Conservation (phyloP, 2,888 invertebrate species). For the Thecocarcelia acutangulata region DNA sequence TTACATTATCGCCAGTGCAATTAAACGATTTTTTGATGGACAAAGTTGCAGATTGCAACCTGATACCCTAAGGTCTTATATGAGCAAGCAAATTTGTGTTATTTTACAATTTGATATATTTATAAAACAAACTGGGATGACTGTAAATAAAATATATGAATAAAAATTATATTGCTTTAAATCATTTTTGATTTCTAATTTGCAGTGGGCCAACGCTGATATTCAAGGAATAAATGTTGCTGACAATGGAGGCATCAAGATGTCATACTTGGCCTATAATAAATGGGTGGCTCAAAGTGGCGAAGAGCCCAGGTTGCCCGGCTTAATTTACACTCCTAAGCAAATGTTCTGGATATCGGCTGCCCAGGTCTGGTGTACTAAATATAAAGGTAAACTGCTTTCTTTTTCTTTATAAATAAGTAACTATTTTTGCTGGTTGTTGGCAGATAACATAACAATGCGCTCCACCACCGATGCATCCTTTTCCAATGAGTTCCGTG, state of each 20-base stretch:
- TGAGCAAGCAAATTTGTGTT: constrained; percentile 94
- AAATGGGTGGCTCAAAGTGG: constrained; percentile 87
- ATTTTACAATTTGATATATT: constrained; percentile 97
- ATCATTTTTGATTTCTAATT: too few relatives aligned
- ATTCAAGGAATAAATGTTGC: constrained; percentile 98
- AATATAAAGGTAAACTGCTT: constrained; percentile 84
- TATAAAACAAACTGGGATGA: constrained; percentile 87
- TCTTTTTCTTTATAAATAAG: not conserved
- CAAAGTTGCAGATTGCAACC: constrained; percentile 96
- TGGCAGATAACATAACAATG: constrained; percentile 86
- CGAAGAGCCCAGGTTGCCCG: constrained; percentile 87
- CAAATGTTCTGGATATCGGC: constrained; percentile 93
- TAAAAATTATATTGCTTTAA: too few relatives aligned
- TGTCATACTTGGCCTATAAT: constrained; percentile 92
- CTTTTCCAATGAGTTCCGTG: constrained; percentile 90
- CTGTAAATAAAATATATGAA: too few relatives aligned
- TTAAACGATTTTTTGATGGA: constrained; percentile 94
- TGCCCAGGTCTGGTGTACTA: constrained; percentile 94
- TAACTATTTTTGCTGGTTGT: not conserved
- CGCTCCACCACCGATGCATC: constrained; percentile 91
- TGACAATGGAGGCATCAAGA: constrained; percentile 96
- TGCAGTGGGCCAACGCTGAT: constrained; percentile 92
- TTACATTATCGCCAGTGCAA: constrained; percentile 95
- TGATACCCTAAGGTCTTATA: constrained; percentile 90
- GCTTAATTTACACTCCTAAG: constrained; percentile 86